A percentile compares a stretch with the other conserved stretches of the same genome.
phyloP scores from a whole-genome alignment of 1,140 invertebrate genomes.

The Amyelois transitella region DNA sequence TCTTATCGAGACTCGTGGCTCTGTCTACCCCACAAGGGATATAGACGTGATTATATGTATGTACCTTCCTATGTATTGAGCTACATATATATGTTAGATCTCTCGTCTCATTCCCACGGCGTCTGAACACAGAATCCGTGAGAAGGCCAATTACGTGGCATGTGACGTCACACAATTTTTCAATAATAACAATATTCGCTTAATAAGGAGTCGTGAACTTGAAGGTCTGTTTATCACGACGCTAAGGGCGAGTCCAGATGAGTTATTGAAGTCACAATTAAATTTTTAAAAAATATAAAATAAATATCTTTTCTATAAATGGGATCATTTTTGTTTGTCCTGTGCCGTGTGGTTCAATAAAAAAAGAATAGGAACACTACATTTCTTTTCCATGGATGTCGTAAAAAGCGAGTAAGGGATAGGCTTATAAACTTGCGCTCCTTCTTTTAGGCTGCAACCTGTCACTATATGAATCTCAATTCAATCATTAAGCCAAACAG shows the following conservation, averaged over 20 bases:
- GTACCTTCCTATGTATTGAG: neutral
- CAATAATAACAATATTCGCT: constrained; percentile 4
- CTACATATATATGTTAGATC: neutral
- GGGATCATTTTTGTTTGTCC: too few relatives aligned
- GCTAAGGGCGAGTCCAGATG: neutral
- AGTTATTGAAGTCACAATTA: neutral
- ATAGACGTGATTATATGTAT: too few relatives aligned
- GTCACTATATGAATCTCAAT: too few relatives aligned
- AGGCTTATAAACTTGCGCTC: too few relatives aligned
- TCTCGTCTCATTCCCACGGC: neutral
- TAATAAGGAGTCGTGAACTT: constrained; percentile 7
- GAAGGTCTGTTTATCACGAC: constrained; percentile 1
- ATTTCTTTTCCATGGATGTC: too few relatives aligned
- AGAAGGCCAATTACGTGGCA: neutral
- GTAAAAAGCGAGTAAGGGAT: too few relatives aligned
- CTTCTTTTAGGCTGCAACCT: too few relatives aligned
- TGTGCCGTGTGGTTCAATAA: too few relatives aligned
- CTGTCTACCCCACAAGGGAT: too few relatives aligned
- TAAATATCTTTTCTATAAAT: neutral
- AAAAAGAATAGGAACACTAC: too few relatives aligned
- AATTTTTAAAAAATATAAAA: neutral
- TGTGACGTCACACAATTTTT: constrained; percentile 2
- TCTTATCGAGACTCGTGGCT: too few relatives aligned
- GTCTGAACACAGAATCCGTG: constrained; percentile 1
- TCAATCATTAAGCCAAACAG: too few relatives aligned